phyloP scores from a whole-genome alignment of 2,113 vertebrate genomes.

The Bujurquina vittata region DNA sequence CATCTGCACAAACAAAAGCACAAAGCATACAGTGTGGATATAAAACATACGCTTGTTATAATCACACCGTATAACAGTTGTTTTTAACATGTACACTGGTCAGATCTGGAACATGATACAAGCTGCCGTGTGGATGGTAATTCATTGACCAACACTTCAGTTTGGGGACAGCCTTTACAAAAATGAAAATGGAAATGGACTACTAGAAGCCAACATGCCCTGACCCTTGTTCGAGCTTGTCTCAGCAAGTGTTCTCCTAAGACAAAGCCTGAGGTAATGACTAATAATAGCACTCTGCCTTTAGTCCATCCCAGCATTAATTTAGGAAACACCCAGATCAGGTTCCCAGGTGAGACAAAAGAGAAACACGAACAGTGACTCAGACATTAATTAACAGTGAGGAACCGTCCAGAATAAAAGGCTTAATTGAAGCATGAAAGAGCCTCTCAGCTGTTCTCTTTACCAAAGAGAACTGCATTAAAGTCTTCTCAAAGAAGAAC shows the following conservation, averaged over 20 bases:
- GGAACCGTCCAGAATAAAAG: too few relatives aligned
- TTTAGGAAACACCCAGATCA: constrained; percentile 12
- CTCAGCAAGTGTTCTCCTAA: neutral
- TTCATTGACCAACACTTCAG: neutral
- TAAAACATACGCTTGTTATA: neutral
- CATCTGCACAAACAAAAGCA: constrained; percentile 72
- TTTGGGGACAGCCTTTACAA: neutral
- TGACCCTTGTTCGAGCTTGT: constrained; percentile 10
- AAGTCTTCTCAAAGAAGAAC: too few relatives aligned
- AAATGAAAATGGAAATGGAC: neutral
- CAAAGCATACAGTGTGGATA: neutral
- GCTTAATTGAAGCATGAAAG: too few relatives aligned
- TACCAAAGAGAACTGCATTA: too few relatives aligned
- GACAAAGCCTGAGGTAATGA: constrained; percentile 1
- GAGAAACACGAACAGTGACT: neutral
- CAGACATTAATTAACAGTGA: neutral
- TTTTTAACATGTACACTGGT: neutral
- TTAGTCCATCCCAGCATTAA: neutral
- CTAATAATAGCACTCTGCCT: constrained; percentile 5
- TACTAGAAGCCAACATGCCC: neutral
- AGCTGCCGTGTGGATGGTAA: neutral
- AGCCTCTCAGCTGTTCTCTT: too few relatives aligned
- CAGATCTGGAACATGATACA: neutral
- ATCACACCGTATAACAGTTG: neutral
- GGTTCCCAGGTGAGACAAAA: neutral